Evolutionary conservation across 1,140 invertebrate species (phyloP), one percentile per base, ranked within the genome.

Genomic region (Xylocopa sonorina): DNA sequence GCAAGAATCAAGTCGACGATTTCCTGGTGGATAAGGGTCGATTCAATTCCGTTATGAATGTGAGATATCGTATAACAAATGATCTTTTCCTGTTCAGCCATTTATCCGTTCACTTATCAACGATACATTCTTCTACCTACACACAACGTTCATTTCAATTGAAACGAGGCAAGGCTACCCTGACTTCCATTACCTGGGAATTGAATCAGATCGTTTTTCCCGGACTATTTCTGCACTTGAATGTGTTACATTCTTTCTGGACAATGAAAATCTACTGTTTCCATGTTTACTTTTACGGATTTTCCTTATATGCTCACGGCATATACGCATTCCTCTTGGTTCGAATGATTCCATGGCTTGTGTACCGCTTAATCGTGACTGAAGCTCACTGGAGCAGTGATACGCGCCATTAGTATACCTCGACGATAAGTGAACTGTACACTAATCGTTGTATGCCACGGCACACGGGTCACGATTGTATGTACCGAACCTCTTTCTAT

Each of bases 101-200:
- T n/a, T 27, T 7, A 16, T 58, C 68, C 86, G 82, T 83, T 89
- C 84, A 85, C 81, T 88, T 86, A 89, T 87, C 88, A 69, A 6
- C 24, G 14, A 10, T 4, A 46, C 51, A 64, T 67, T 12, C 55
- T 38, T 18, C 24, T 46, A 48, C 43, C 12, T 21, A 27, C 24
- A 50, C 50, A 16, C 7, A 50, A 71, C 10, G 2, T 16, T 43
- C 12, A 38, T 32, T 7, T 12, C 3, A 32, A 41, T 24, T 18
- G 12, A 6, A 66, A 6, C 10, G 32, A 50, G 41, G 7, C 34
- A 6, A 18, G 24, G 14, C 18, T 24, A 1, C 24, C 0, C 5
- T 18, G 32, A 9, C 10, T 38, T 7, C 1, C n/a, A n/a, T n/a
- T n/a, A 0, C 58, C 4, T 16, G n/a, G 10, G 16, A 41, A 63